phyloP scores from a whole-genome alignment of 2,797 vertebrate species.

The Onychomys torridus region DNA sequence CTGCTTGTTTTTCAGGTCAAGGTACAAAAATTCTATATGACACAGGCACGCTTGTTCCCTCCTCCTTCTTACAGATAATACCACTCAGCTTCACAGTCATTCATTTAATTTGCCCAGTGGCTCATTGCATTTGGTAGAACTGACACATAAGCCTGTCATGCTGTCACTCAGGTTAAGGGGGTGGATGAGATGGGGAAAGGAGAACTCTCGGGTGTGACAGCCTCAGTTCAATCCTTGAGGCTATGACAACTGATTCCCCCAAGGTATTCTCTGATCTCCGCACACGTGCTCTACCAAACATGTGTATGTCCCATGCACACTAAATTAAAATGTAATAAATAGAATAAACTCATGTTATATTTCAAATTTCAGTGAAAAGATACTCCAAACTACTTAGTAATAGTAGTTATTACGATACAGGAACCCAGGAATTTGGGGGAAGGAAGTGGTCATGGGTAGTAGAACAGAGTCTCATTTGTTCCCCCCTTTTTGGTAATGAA shows the following conservation, averaged over 20 bases:
- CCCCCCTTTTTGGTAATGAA: background rate
- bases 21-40: background rate
- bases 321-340: background rate
- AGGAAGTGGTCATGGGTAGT: background rate
- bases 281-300: background rate
- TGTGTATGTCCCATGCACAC: background rate
- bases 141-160: background rate
- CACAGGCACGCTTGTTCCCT: background rate
- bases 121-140: background rate
- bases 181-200: too few relatives aligned
- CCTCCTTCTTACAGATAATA: background rate
- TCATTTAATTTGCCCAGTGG: slow-evolving; percentile 44
- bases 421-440: slow-evolving; percentile 18
- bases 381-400: background rate
- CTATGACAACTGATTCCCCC: background rate
- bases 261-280: background rate
- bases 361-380: slow-evolving; percentile 46
- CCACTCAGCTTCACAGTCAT: slow-evolving; percentile 22
- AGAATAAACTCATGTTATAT: background rate
- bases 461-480: background rate
- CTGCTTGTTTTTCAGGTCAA: background rate
- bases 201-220: background rate
- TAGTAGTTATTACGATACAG: background rate
- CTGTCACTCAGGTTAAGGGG: background rate
- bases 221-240: background rate